Conservation (phyloP, 2,797 vertebrate species). For the Lerista edwardsae region DNA sequence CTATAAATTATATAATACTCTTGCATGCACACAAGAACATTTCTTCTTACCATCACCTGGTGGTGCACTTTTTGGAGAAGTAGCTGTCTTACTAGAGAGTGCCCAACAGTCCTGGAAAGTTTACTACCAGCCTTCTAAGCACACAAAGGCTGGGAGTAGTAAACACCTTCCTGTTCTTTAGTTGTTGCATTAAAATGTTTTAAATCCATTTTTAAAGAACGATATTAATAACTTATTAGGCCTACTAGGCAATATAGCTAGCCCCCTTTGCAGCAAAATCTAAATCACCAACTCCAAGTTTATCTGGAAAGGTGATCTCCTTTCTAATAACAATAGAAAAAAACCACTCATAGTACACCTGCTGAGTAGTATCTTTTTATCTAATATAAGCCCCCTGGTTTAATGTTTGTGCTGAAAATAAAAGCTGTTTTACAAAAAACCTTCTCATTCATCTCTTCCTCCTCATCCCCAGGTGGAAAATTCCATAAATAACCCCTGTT, state of each 20-base stretch:
- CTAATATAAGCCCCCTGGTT: background rate
- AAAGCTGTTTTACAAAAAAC: background rate
- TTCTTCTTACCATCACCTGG: background rate
- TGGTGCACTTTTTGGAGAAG: background rate
- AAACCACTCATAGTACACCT: background rate
- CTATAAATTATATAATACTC: background rate
- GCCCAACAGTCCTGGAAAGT: background rate
- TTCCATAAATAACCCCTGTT: background rate
- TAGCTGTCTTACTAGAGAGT: background rate
- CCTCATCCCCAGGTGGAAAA: background rate
- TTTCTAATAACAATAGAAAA: no score
- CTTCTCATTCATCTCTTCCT: background rate
- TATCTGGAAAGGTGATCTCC: background rate
- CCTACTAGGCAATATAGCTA: background rate
- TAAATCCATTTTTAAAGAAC: background rate
- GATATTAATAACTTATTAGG: background rate
- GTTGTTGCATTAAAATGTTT: background rate
- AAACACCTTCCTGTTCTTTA: background rate
- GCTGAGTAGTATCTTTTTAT: background rate
- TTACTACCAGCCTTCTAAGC: background rate
- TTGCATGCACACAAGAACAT: background rate
- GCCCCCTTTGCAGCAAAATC: background rate
- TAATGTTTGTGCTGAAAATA: background rate
- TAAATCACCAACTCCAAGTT: background rate
- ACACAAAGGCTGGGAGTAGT: no score